Evolutionary conservation across 2,888 invertebrate species (phyloP).

Genomic region (Dryomyza anilis): DNA sequence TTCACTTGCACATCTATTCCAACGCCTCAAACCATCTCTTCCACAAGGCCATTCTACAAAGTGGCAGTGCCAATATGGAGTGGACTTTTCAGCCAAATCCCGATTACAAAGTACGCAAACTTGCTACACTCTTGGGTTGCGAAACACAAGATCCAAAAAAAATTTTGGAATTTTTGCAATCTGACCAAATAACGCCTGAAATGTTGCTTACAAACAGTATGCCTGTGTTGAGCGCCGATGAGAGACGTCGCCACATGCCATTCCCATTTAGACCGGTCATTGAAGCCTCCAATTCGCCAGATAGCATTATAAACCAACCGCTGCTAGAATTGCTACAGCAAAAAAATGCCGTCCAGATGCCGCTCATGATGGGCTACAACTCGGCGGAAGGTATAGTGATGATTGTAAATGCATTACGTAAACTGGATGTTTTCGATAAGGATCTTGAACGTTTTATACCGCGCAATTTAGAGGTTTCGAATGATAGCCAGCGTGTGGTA

Average conservation of each 20-base stretch:
- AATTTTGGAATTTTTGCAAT: conserved; percentile 44
- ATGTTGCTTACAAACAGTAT: conserved; percentile 37
- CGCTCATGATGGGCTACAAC: conserved; percentile 65
- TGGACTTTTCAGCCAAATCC: conserved; percentile 53
- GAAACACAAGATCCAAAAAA: conserved; percentile 34
- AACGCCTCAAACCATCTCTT: conserved; percentile 51
- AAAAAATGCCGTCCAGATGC: conserved; percentile 61
- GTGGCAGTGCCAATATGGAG: conserved; percentile 55
- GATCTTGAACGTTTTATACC: conserved; percentile 54
- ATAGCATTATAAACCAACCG: conserved; percentile 46
- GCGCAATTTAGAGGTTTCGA: conserved; percentile 43
- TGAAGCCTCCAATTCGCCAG: conserved; percentile 45
- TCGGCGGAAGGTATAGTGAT: conserved; percentile 65
- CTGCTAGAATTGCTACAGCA: conserved; percentile 62
- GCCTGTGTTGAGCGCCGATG: conserved; percentile 45
- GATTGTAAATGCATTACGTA: conserved; percentile 43
- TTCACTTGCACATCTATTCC: conserved; percentile 53
- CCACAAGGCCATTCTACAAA: conserved; percentile 57
- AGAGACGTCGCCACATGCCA: conserved; percentile 50
- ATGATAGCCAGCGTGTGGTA: conserved; percentile 39
- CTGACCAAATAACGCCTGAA: conserved; percentile 39
- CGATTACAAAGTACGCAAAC: conserved; percentile 40
- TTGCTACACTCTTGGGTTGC: conserved; percentile 48
- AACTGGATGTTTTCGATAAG: conserved; percentile 43
- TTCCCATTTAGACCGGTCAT: conserved; percentile 52